Evolutionary conservation across 2,113 vertebrate species (phyloP), one percentile per base, ranked within the genome.

Genomic region (Laticauda colubrina): DNA sequence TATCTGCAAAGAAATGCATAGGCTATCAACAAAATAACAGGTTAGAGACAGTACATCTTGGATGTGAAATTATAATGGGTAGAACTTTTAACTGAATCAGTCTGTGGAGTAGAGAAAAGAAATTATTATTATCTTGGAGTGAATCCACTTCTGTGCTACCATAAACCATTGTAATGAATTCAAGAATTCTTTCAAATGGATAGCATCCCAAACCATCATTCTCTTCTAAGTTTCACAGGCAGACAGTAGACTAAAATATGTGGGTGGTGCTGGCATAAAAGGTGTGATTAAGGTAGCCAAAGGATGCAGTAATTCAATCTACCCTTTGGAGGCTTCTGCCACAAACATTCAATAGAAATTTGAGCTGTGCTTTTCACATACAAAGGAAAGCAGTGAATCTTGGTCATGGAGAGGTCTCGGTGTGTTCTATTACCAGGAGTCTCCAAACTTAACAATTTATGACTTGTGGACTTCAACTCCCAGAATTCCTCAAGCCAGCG

Each of bases 381-480:
- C n/a, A 75, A 93, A 94, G 57, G 29, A n/a, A 34, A 93, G 90
- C 3, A 26, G 55, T 86, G n/a, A 91, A 91, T 90, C 87, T 29
- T 1, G 23, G 93, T 26, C 75, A 48, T 88, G 54, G 23, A n/a
- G 21, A 59, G 2, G 61, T 21, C 87, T 53, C 94, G 91, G 43
- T 54, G 34, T 21, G 89, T 18, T 85, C 95, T 93, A 29, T 51
- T 55, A 94, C 48, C 64, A 34, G 29, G 64, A 29, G 29, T 69
- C 64, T 69, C 12, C 64, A n/a, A 34, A 69, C 14, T 2, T 15
- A 2, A 34, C 56, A n/a, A 69, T 69, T 34, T 34, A 69, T 18
- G 29, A 69, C 29, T 69, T 69, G 64, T 69, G 64, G 64, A 34
- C 29, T 69, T 69, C 64, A 69, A 69, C 64, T 15, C n/a, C 64